Conservation (phyloP, 2,888 invertebrate species). For the Diaphora mendica region DNA sequence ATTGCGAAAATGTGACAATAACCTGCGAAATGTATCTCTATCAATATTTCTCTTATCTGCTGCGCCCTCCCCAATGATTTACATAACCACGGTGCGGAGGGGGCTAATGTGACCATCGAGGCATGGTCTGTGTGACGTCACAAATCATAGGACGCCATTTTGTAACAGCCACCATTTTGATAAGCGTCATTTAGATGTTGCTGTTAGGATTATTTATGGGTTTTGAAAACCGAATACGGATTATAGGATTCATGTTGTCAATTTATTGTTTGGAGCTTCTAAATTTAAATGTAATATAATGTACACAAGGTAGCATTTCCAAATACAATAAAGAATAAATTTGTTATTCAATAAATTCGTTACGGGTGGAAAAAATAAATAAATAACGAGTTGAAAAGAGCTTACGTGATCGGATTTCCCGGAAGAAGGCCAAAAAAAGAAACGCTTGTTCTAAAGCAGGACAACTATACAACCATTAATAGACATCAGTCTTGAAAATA, state of each 20-base stretch:
- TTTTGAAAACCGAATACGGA: conserved; percentile 16
- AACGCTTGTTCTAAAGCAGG: background rate
- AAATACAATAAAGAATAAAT: conserved; percentile 24
- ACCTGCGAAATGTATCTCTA: conserved; percentile 34
- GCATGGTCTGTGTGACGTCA: conserved; percentile 49
- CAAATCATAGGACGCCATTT: conserved; percentile 59
- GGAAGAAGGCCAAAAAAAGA: background rate
- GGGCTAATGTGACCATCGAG: conserved; percentile 34
- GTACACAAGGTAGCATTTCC: background rate
- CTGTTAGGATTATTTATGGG: conserved; percentile 25
- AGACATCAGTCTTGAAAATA: too few species aligned
- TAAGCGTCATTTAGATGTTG: conserved; percentile 26
- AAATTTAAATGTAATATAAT: background rate
- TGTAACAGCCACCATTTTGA: conserved; percentile 59
- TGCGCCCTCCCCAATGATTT: conserved; percentile 35
- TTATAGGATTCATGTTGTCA: conserved; percentile 4
- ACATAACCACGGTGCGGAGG: conserved; percentile 39
- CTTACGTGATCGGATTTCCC: conserved; percentile 39
- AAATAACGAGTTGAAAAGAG: conserved; percentile 43
- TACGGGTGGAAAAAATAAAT: conserved; percentile 33
- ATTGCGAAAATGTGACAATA: conserved; percentile 31
- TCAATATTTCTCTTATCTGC: conserved; percentile 30
- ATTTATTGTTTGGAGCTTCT: conserved; percentile 2
- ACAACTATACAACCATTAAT: background rate
- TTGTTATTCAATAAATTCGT: conserved; percentile 36